Percentiles rank a stretch among this genome's conserved stretches.
phyloP scores from a whole-genome alignment of 1,140 invertebrate genomes.

The Drosophila pseudoobscura region DNA sequence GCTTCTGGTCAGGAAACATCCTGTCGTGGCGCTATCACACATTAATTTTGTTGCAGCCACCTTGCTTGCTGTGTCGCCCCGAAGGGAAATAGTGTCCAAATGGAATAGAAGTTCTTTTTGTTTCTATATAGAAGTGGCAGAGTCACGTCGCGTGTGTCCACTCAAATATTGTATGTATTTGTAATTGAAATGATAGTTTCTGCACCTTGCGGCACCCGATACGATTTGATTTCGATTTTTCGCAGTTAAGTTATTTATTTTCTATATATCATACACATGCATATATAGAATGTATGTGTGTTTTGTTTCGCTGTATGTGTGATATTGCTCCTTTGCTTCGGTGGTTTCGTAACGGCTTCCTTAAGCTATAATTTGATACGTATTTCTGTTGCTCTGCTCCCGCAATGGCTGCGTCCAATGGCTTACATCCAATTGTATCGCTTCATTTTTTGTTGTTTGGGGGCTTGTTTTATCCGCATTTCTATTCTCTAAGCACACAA shows the following conservation, averaged over 20 bases:
- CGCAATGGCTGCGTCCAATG: conserved; percentile 53
- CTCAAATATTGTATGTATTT: conserved; percentile 28
- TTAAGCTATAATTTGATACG: conserved; percentile 76
- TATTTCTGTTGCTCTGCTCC: conserved; percentile 53
- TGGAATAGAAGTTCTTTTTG: conserved; percentile 10
- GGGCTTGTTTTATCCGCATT: conserved; percentile 50
- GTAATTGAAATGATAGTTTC: conserved; percentile 67
- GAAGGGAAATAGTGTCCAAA: conserved; percentile 34
- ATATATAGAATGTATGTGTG: conserved; percentile 14
- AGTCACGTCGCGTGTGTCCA: conserved; percentile 18
- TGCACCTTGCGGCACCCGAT: conserved; percentile 13
- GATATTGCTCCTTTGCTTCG: conserved; percentile 47
- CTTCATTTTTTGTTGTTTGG: conserved; percentile 54
- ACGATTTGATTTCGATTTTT: conserved; percentile 35
- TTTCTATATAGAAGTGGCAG: conserved; percentile 6
- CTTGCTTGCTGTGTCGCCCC: conserved; percentile 32
- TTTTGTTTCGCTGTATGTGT: conserved; percentile 51
- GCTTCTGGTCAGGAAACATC: conserved; percentile 87
- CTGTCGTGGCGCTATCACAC: conserved; percentile 87
- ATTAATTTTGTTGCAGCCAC: conserved; percentile 85
- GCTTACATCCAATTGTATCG: conserved; percentile 66
- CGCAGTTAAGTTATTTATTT: conserved; percentile 43
- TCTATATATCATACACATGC: conserved; percentile 7
- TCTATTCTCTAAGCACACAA: conserved; percentile 64
- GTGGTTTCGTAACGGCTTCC: conserved; percentile 39